Evolutionary conservation across 1,140 invertebrate genomes (phyloP).

Genomic region (Protaetia brevitarsis): DNA sequence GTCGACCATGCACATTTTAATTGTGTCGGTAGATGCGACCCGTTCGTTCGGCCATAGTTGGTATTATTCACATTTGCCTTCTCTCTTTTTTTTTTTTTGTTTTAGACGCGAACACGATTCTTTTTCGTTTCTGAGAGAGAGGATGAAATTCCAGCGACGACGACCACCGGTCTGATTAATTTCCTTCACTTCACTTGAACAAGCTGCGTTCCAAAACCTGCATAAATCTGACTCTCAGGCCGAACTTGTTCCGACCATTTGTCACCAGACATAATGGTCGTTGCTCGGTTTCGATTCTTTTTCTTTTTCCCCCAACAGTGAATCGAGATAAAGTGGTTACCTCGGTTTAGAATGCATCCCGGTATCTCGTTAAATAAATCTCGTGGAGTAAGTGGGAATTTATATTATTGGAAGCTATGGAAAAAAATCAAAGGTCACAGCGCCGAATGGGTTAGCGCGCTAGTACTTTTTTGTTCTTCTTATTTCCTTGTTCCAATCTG

Average conservation of each 20-base stretch:
- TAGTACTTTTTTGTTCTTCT: neutral
- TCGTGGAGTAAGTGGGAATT: slow-evolving; percentile 4
- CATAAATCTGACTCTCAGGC: slow-evolving; percentile 31
- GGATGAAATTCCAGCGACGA: slow-evolving; percentile 4
- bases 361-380: slow-evolving; percentile 20
- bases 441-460: too few species aligned
- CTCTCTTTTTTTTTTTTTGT: neutral
- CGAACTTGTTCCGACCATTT: slow-evolving; percentile 29
- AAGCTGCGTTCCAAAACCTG: slow-evolving; percentile 22
- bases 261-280: slow-evolving; percentile 30
- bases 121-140: slow-evolving; percentile 1
- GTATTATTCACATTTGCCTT: neutral
- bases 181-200: slow-evolving; percentile 27
- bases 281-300: slow-evolving; percentile 20
- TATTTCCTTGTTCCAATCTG: neutral
- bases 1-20: neutral
- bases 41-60: neutral
- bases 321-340: slow-evolving; percentile 23
- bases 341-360: slow-evolving; percentile 1
- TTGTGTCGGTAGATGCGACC: neutral
- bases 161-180: slow-evolving; percentile 30
- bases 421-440: neutral
- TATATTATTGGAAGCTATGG: slow-evolving; percentile 4
- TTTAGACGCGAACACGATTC: neutral
- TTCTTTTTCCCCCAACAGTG: slow-evolving; percentile 3